Conservation (phyloP, 1,140 invertebrate species). For the Bombus vancouverensis region DNA sequence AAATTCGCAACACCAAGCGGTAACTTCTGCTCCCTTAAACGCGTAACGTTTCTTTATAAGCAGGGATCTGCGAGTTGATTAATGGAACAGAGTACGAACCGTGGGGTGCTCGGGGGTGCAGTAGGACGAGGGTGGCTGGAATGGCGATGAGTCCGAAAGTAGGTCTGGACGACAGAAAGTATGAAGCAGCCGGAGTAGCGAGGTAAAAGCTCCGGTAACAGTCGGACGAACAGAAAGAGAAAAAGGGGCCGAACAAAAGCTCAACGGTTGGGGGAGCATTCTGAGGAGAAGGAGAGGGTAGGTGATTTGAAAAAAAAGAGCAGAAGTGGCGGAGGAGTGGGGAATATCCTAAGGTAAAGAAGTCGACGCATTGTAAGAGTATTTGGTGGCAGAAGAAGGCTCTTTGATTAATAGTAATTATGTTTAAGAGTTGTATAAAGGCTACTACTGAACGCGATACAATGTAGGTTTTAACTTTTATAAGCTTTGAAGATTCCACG, state of each 20-base stretch:
- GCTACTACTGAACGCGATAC: not conserved
- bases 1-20: not conserved
- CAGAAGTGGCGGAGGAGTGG: not conserved
- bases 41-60: constrained; percentile 31
- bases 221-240: constrained; percentile 23
- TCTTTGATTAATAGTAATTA: constrained; percentile 19
- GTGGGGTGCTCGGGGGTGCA: not conserved
- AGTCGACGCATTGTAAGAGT: constrained; percentile 21
- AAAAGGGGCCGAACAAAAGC: constrained; percentile 42
- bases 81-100: constrained; percentile 20
- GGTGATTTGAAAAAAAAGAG: constrained; percentile 33
- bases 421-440: not conserved
- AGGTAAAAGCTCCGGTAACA: constrained; percentile 52
- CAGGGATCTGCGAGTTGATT: constrained; percentile 38
- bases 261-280: not conserved
- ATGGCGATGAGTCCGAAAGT: constrained; percentile 48
- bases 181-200: constrained; percentile 28
- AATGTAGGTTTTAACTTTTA: not conserved
- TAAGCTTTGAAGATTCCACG: not conserved
- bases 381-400: not conserved
- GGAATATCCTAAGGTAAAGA: constrained; percentile 16
- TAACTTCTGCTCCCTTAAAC: constrained; percentile 43
- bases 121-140: not conserved
- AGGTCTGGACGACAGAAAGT: constrained; percentile 47
- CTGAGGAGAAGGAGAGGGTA: not conserved